Evolutionary conservation across 23 tunicate species (phyloP).

Genomic region (Halocynthia aurantium): DNA sequence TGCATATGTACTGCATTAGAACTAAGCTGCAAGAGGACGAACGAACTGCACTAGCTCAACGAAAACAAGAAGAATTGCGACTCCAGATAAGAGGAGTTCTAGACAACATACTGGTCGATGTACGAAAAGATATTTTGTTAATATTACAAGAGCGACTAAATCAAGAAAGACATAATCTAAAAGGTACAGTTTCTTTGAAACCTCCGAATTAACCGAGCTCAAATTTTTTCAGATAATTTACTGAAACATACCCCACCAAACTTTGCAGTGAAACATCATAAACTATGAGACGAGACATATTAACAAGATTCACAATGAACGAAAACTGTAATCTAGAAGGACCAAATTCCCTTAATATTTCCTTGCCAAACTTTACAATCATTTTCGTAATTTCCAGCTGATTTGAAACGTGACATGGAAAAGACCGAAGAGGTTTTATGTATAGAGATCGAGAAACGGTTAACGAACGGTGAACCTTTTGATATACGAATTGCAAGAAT

Average conservation of each 20-base stretch:
- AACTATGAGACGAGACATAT: no score
- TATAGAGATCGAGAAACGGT: constrained; percentile 34
- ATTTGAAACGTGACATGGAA: constrained; percentile 33
- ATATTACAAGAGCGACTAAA: constrained; percentile 42
- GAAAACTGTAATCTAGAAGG: no score
- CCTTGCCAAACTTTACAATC: no score
- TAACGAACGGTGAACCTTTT: constrained; percentile 65
- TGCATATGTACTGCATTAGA: background rate
- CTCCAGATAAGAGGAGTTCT: constrained; percentile 37
- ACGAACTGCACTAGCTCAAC: constrained; percentile 12
- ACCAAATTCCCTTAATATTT: no score
- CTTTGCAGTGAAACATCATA: no score
- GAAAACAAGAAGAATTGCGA: constrained; percentile 59
- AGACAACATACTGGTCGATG: constrained; percentile 41
- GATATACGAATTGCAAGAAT: constrained; percentile 35
- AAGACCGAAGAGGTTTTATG: constrained; percentile 35
- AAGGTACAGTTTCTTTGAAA: constrained; percentile 18
- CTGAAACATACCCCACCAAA: no score
- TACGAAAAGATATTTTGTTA: constrained; percentile 34
- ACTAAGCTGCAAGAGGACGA: constrained; percentile 54
- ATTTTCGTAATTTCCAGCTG: constrained; percentile 15
- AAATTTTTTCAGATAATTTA: no score
- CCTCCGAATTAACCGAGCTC: background rate
- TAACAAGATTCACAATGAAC: no score
- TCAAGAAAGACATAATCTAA: constrained; percentile 36